Evolutionary conservation across 1,140 invertebrate species (phyloP).

Genomic region (Mycetomoellerius zeteki): DNA sequence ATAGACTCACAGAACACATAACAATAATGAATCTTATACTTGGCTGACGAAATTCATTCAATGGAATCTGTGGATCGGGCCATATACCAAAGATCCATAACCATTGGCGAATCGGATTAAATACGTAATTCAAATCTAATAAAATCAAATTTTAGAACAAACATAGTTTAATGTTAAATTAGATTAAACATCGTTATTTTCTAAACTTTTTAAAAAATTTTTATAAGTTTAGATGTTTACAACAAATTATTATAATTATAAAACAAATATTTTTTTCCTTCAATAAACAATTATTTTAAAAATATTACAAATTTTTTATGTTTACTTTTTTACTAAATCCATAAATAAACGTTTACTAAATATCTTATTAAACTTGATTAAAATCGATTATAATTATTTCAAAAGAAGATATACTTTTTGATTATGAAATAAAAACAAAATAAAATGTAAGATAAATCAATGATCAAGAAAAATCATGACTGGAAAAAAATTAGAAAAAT

Average conservation of each 20-base stretch:
- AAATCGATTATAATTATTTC: not conserved
- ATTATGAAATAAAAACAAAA: not conserved
- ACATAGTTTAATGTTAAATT: not conserved
- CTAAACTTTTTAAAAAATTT: not conserved
- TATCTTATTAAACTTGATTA: no score
- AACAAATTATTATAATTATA: not conserved
- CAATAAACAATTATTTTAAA: not conserved
- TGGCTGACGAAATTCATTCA: not conserved
- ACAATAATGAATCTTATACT: conserved; percentile 38
- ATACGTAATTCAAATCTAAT: conserved; percentile 26
- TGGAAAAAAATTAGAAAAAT: conserved; percentile 4
- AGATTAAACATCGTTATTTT: not conserved
- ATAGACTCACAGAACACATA: not conserved
- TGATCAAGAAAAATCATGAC: no score
- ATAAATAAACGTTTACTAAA: no score
- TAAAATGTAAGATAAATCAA: not conserved
- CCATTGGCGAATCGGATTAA: not conserved
- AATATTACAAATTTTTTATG: not conserved
- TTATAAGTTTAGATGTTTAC: no score
- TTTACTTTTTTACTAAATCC: not conserved
- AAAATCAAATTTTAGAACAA: conserved; percentile 2
- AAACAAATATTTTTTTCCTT: not conserved
- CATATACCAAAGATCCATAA: conserved; percentile 32
- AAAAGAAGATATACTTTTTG: not conserved
- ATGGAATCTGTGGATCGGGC: conserved; percentile 16